Percentiles rank a stretch among this genome's conserved stretches.
Conservation (phyloP, 1,140 invertebrate species). For the Magallana ariakensis region DNA sequence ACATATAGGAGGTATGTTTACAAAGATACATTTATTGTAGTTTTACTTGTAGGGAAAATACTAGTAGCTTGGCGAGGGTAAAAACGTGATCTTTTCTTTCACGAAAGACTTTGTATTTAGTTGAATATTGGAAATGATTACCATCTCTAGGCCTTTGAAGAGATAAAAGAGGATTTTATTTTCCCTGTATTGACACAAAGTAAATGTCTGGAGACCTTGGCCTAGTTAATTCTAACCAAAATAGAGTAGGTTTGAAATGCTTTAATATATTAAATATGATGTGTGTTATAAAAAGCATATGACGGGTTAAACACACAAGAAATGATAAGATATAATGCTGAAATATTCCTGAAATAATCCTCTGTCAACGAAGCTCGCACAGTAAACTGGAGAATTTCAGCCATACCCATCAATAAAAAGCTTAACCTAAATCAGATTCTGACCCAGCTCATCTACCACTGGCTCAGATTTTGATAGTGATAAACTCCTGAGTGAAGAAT, state of each 20-base stretch:
- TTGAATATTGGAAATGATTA: constrained; percentile 15
- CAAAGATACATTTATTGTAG: too few relatives aligned
- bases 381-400: neutral
- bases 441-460: neutral
- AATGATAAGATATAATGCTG: neutral
- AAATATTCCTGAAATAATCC: neutral
- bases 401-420: constrained; percentile 14
- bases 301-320: constrained; percentile 7
- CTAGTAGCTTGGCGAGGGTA: too few relatives aligned
- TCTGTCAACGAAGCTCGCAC: neutral
- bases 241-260: too few relatives aligned
- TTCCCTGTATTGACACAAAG: neutral
- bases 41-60: too few relatives aligned
- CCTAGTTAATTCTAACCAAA: neutral
- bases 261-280: neutral
- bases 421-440: neutral
- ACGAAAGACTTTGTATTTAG: neutral
- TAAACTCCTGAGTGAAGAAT: too few relatives aligned
- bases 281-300: neutral
- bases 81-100: too few relatives aligned
- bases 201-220: constrained; percentile 5
- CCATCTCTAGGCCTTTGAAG: neutral
- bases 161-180: constrained; percentile 11
- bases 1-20: too few relatives aligned
- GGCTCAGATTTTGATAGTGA: neutral